phyloP scores from a whole-genome alignment of 2,888 invertebrate species.

The Arrhopalites spinosus region DNA sequence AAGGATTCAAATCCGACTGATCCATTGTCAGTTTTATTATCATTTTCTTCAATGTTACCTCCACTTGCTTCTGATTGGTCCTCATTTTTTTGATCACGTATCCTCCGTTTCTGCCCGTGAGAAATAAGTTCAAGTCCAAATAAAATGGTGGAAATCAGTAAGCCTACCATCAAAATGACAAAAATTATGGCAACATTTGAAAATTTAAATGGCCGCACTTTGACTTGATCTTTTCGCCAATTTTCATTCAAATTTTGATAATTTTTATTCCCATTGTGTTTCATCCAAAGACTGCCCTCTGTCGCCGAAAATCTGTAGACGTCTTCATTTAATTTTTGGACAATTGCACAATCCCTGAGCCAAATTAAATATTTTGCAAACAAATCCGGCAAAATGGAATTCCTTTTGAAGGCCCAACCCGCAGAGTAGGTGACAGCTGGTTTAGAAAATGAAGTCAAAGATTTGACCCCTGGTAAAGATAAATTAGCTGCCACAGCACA shows the following conservation, averaged over 20 bases:
- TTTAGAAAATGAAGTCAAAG: neutral
- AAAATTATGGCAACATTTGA: neutral
- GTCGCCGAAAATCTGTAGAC: neutral
- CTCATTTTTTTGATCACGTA: too few relatives aligned
- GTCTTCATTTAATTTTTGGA: slow-evolving; percentile 14
- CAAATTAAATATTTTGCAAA: neutral
- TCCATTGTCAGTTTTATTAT: too few relatives aligned
- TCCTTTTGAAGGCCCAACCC: slow-evolving; percentile 12
- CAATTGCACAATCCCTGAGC: neutral
- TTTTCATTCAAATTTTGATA: neutral
- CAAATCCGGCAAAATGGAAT: slow-evolving; percentile 6
- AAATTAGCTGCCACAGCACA: neutral
- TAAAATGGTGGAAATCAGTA: neutral
- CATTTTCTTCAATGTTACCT: too few relatives aligned
- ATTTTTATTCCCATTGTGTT: neutral
- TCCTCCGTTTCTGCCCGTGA: too few relatives aligned
- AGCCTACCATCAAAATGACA: neutral
- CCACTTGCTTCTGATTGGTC: too few relatives aligned
- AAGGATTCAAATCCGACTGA: too few relatives aligned
- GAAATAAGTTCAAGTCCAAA: neutral
- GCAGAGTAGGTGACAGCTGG: slow-evolving; percentile 10
- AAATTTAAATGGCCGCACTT: neutral
- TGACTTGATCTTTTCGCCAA: neutral
- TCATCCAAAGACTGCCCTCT: slow-evolving; percentile 12
- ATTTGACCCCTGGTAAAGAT: slow-evolving; percentile 10